Percentiles rank a stretch among this genome's conserved stretches.
Evolutionary conservation across 2,888 invertebrate species (phyloP).

Genomic region (Psylliodes chrysocephalus): DNA sequence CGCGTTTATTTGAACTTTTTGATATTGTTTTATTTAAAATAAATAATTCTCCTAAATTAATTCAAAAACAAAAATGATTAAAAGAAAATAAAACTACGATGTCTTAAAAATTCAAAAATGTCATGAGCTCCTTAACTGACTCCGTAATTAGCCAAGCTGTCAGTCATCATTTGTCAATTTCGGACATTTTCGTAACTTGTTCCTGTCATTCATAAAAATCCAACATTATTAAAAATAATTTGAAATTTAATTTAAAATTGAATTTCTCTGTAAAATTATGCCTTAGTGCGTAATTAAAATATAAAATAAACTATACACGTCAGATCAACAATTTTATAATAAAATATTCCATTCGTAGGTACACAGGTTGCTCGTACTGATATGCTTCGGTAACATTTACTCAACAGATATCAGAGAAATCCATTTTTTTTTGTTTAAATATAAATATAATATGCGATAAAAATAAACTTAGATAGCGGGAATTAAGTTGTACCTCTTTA

Average conservation of each 20-base stretch:
- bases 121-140: no score
- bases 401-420: slow-evolving; percentile 11
- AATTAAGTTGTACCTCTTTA: slow-evolving; percentile 17
- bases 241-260: not conserved
- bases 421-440: slow-evolving; percentile 6
- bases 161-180: no score
- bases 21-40: no score
- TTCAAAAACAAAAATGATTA: no score
- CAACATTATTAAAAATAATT: no score
- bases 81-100: no score
- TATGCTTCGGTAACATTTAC: slow-evolving; percentile 24
- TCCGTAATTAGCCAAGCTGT: no score
- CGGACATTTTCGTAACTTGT: no score
- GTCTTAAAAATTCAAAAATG: no score
- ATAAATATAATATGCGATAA: not conserved
- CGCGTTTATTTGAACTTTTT: no score
- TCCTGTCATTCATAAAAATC: no score
- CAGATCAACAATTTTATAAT: slow-evolving; percentile 14
- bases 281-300: slow-evolving; percentile 2
- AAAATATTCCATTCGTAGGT: slow-evolving; percentile 4
- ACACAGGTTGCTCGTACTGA: slow-evolving; percentile 11
- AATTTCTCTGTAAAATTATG: slow-evolving; percentile 3
- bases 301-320: slow-evolving; percentile 22
- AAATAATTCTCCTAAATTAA: no score
- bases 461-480: slow-evolving; percentile 1